A percentile compares a stretch with the other conserved stretches of the same genome.
Evolutionary conservation across 2,797 vertebrate genomes (phyloP).

Genomic region (Apogon talboti): DNA sequence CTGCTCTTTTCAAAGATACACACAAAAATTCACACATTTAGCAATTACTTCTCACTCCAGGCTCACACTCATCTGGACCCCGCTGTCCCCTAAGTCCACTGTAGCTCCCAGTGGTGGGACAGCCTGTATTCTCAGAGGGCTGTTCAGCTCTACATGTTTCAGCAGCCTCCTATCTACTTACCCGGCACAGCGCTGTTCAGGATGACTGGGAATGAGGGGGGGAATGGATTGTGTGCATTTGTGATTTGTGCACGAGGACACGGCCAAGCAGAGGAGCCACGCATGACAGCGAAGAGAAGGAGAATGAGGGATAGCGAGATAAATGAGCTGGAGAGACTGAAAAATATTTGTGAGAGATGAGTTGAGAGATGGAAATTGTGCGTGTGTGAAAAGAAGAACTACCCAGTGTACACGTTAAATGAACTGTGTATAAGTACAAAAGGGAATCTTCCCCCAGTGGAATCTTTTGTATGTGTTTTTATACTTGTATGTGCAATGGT

Average conservation of each 20-base stretch:
- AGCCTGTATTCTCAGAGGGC: conserved; percentile 49
- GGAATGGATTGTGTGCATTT: conserved; percentile 63
- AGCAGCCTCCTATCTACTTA: conserved; percentile 61
- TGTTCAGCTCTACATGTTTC: conserved; percentile 53
- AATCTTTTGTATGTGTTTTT: conserved; percentile 20
- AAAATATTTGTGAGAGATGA: conserved; percentile 57
- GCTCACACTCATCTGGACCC: conserved; percentile 33
- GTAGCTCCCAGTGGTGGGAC: conserved; percentile 43
- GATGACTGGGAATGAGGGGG: conserved; percentile 59
- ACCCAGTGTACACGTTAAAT: conserved; percentile 36
- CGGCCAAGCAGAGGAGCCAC: conserved; percentile 32
- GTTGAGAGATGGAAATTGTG: conserved; percentile 19
- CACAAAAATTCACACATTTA: conserved; percentile 31
- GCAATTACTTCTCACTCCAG: conserved; percentile 39
- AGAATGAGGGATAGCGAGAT: conserved; percentile 43
- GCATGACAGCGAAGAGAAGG: conserved; percentile 17
- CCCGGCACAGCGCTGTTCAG: conserved; percentile 62
- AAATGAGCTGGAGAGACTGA: conserved; percentile 64
- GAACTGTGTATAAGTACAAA: conserved; percentile 32
- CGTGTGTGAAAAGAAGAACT: conserved; percentile 10
- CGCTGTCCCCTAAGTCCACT: neutral
- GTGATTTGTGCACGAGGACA: conserved; percentile 63
- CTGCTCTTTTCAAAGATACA: conserved; percentile 18
- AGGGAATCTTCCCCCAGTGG: conserved; percentile 29
- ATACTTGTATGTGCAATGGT: conserved; percentile 16